These are phyloP conservation scores for Gambelia wislizenii DNA, from an alignment of 2,797 vertebrate species.

Conservation along the genomic window DNA sequence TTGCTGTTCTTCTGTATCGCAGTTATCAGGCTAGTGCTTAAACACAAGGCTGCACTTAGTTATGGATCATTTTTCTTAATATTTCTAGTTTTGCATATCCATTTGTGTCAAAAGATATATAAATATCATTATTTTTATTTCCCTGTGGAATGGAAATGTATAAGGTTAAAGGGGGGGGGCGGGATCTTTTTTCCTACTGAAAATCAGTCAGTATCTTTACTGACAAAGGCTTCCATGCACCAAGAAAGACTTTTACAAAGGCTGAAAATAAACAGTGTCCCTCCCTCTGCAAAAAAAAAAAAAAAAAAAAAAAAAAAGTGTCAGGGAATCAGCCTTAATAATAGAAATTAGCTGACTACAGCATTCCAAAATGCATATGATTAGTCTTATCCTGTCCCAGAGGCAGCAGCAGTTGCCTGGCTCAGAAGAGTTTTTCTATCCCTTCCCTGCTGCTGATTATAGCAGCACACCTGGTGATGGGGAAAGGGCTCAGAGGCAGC, in stretches of 20 bases:
- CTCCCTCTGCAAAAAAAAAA: fast-evolving
- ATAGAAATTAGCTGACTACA: slow-evolving; percentile 54
- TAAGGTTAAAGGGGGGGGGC: too few relatives aligned
- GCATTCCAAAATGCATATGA: slow-evolving; percentile 60
- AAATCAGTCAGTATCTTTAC: neutral
- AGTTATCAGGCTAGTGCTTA: neutral
- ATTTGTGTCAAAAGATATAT: neutral
- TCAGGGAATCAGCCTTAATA: slow-evolving; percentile 50
- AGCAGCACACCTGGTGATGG: slow-evolving; percentile 65
- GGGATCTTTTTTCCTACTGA: neutral
- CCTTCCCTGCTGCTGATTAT: slow-evolving; percentile 66
- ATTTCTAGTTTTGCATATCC: neutral
- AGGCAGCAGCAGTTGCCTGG: slow-evolving; percentile 57
- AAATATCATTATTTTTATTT: neutral
- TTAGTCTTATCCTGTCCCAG: slow-evolving; percentile 53
- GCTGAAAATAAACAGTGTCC: neutral
- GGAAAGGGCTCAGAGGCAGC: slow-evolving; percentile 57
- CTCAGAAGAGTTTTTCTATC: slow-evolving; percentile 68
- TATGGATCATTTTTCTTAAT: too few relatives aligned
- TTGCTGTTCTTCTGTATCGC: neutral
- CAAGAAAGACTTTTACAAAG: slow-evolving; percentile 21
- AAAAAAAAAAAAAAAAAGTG: fast-evolving
- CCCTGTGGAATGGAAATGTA: neutral
- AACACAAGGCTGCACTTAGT: neutral
- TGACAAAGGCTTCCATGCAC: neutral